These are phyloP conservation scores for Melipona bicolor DNA, from an alignment of 2,888 invertebrate genomes.

Conservation along the genomic window DNA sequence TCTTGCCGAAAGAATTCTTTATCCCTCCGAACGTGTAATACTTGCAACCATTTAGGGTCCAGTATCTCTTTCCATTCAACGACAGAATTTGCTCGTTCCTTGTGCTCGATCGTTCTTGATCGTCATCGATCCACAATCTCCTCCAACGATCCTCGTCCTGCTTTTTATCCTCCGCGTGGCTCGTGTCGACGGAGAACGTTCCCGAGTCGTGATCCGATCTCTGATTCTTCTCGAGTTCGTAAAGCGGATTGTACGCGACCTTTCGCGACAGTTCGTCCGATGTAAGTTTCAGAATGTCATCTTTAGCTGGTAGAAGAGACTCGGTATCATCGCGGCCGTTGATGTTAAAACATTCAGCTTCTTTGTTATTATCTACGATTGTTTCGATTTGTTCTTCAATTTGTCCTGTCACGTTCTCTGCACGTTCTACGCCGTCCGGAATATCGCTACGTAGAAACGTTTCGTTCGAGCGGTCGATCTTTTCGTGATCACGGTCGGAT, in stretches of 20 bases:
- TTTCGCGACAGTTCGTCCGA: neutral
- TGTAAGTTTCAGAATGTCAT: neutral
- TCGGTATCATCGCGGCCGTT: neutral
- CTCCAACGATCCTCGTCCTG: slow-evolving; percentile 24
- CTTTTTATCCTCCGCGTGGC: slow-evolving; percentile 50
- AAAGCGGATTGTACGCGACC: slow-evolving; percentile 44
- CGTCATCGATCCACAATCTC: slow-evolving; percentile 51
- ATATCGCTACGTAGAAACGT: neutral
- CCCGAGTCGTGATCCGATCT: slow-evolving; percentile 72
- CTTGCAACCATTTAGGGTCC: slow-evolving; percentile 66
- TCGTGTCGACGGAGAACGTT: slow-evolving; percentile 72
- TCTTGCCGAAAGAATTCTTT: slow-evolving; percentile 28
- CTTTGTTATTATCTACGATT: neutral
- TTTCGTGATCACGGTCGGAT: neutral
- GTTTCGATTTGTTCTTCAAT: neutral
- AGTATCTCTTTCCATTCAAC: slow-evolving; percentile 70
- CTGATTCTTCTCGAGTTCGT: neutral
- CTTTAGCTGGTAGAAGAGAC: neutral
- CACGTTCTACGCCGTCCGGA: too few species aligned
- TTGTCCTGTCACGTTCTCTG: neutral
- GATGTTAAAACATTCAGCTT: neutral
- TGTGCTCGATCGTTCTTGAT: neutral
- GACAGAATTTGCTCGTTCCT: slow-evolving; percentile 60
- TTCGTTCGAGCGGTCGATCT: neutral
- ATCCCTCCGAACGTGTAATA: slow-evolving; percentile 79